Percentiles rank a stretch among this genome's conserved stretches.
phyloP scores from a whole-genome alignment of 1,140 invertebrate species.

The Eubasilissa regina region DNA sequence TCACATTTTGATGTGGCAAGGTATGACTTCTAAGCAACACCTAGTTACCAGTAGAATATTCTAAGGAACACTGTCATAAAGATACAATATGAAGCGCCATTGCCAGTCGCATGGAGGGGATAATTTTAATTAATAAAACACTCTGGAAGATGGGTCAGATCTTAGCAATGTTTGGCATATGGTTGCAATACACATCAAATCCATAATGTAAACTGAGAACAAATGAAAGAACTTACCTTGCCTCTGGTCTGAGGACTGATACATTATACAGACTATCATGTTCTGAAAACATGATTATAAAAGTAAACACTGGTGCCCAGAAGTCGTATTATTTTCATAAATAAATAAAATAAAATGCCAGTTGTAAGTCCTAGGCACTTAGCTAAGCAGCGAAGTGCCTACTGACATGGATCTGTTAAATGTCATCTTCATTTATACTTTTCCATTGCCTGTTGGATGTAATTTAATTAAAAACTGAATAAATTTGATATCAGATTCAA shows the following conservation, averaged over 20 bases:
- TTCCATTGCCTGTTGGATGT: background rate
- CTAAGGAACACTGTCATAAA: too few relatives aligned
- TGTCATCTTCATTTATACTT: slow-evolving; percentile 25
- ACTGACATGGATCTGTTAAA: slow-evolving; percentile 40
- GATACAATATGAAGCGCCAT: too few relatives aligned
- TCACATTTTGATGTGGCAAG: too few relatives aligned
- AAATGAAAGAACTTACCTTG: slow-evolving; percentile 41
- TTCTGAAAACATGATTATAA: slow-evolving; percentile 52
- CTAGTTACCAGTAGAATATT: too few relatives aligned
- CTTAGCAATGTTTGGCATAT: too few relatives aligned
- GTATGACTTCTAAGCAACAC: too few relatives aligned
- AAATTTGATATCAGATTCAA: slow-evolving; percentile 15
- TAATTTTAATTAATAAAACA: too few relatives aligned
- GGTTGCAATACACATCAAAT: too few relatives aligned
- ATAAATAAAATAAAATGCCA: slow-evolving; percentile 17
- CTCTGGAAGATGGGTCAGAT: too few relatives aligned
- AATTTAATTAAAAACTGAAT: slow-evolving; percentile 28
- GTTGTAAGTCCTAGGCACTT: slow-evolving; percentile 53
- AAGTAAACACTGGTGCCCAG: background rate
- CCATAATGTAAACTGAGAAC: background rate
- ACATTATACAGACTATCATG: slow-evolving; percentile 47
- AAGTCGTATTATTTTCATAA: background rate
- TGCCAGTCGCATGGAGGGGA: too few relatives aligned
- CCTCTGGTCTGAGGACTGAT: slow-evolving; percentile 48
- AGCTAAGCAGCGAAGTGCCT: slow-evolving; percentile 50